Evolutionary conservation across 2,797 vertebrate species (phyloP).

Genomic region (Aplochiton taeniatus): DNA sequence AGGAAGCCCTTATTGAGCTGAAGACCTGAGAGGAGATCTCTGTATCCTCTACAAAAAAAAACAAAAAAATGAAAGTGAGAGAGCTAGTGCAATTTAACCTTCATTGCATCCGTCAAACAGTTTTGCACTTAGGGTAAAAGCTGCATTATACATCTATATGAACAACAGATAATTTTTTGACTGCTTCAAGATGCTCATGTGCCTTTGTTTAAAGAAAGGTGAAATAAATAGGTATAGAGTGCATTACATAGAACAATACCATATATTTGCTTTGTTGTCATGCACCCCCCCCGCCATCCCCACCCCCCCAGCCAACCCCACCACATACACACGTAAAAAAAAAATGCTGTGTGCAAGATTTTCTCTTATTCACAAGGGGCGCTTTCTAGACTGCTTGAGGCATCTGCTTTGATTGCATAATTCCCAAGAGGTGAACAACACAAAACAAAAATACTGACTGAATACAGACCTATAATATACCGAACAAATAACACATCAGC

Average conservation of each 20-base stretch:
- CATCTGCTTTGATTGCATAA: conserved; percentile 81
- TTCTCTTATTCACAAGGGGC: conserved; percentile 79
- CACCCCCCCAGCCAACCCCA: conserved; percentile 61
- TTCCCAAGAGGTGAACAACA: conserved; percentile 75
- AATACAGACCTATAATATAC: conserved; percentile 81
- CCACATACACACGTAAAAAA: conserved; percentile 72
- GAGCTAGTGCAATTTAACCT: conserved; percentile 43
- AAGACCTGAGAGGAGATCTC: too few species aligned
- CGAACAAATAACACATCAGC: conserved; percentile 78
- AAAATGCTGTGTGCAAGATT: conserved; percentile 79
- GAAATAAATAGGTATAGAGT: conserved; percentile 56
- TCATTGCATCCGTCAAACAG: conserved; percentile 56
- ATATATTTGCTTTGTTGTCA: conserved; percentile 78
- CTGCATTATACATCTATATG: too few species aligned
- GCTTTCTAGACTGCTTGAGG: conserved; percentile 79
- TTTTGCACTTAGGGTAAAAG: conserved; percentile 19
- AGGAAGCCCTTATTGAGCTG: too few species aligned
- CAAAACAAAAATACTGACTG: conserved; percentile 81
- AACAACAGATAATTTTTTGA: too few species aligned
- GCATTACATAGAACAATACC: conserved; percentile 70
- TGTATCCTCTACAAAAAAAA: too few species aligned
- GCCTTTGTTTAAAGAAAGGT: conserved; percentile 47
- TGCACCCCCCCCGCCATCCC: conserved; percentile 11
- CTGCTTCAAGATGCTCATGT: conserved; percentile 31
- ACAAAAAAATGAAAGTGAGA: too few species aligned